A percentile compares a stretch with the other conserved stretches of the same genome.
These are phyloP conservation scores for Monodelphis domestica DNA, from an alignment of 2,797 vertebrate genomes.

Conservation along the genomic window DNA sequence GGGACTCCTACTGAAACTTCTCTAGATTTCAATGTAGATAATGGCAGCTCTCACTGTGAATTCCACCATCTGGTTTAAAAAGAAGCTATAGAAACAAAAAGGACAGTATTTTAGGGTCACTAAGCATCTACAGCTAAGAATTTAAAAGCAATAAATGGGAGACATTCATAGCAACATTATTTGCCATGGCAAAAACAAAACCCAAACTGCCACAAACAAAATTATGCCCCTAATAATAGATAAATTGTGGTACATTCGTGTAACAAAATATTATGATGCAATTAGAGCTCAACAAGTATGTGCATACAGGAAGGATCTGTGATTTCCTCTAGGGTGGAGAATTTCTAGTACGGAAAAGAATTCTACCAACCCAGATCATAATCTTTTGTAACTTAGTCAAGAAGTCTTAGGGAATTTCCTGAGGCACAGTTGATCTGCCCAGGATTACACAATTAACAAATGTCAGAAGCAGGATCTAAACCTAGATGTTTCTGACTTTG, in stretches of 20 bases:
- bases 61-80: constrained; percentile 46
- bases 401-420: neutral
- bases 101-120: constrained; percentile 2
- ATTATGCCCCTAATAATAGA: neutral
- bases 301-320: neutral
- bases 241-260: neutral
- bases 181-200: neutral
- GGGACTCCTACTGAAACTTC: constrained; percentile 62
- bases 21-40: constrained; percentile 48
- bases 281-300: neutral
- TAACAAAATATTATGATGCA: neutral
- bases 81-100: constrained; percentile 42
- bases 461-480: neutral
- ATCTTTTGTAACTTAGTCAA: neutral
- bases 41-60: constrained; percentile 47
- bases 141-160: no score
- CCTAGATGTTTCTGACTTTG: neutral
- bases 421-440: neutral
- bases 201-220: neutral
- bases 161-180: neutral
- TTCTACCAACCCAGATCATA: neutral
- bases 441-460: neutral
- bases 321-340: neutral
- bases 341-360: neutral
- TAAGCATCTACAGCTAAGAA: neutral